Conservation (phyloP, 2,113 vertebrate genomes). For the Prionailurus bengalensis region DNA sequence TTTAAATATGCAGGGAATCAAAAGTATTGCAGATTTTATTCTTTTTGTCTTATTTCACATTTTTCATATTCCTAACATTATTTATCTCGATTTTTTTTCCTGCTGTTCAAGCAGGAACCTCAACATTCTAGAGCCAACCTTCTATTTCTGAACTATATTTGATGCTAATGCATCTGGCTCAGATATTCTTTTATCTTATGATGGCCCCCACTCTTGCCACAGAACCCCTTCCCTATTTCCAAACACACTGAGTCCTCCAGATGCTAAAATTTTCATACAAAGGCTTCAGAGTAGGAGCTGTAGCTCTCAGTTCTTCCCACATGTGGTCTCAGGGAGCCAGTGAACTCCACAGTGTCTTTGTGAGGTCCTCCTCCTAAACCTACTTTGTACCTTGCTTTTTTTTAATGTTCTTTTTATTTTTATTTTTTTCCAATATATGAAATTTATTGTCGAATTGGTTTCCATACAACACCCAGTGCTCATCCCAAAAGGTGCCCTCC, state of each 20-base stretch:
- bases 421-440: too few relatives aligned
- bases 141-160: neutral
- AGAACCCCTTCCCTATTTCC: neutral
- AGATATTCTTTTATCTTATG: neutral
- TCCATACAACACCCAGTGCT: too few relatives aligned
- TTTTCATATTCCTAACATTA: neutral
- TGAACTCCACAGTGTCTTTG: neutral
- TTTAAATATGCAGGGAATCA: conserved; percentile 21
- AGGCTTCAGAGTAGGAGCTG: neutral
- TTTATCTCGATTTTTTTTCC: neutral
- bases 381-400: neutral
- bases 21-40: conserved; percentile 7
- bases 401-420: too few relatives aligned
- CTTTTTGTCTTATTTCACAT: conserved; percentile 4
- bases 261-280: neutral
- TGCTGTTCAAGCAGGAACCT: neutral
- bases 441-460: too few relatives aligned
- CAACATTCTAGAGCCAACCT: neutral
- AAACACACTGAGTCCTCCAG: neutral
- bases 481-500: too few relatives aligned
- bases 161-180: neutral
- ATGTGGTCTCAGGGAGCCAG: neutral
- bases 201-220: too few relatives aligned
- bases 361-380: neutral
- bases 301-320: neutral